phyloP scores from a whole-genome alignment of 2,888 invertebrate genomes.

The Polyploca ridens region DNA sequence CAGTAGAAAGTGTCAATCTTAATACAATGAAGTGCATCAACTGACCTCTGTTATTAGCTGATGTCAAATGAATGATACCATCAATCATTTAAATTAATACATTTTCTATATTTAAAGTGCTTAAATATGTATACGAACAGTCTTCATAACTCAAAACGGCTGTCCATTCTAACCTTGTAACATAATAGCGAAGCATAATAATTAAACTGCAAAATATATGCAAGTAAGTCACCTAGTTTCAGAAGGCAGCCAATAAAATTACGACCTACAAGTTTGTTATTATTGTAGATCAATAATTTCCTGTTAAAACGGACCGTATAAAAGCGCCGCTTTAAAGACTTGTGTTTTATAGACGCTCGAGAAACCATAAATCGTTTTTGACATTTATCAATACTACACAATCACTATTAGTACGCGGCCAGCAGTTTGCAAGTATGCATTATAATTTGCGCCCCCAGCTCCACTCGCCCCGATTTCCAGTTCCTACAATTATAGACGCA shows the following conservation, averaged over 20 bases:
- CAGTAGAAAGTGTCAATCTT: too few relatives aligned
- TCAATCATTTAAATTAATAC: too few relatives aligned
- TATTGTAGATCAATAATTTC: not conserved
- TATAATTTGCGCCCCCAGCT: conserved; percentile 56
- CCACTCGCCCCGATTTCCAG: conserved; percentile 37
- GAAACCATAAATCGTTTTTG: conserved; percentile 43
- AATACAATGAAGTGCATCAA: too few relatives aligned
- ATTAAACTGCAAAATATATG: conserved; percentile 40
- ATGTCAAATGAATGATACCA: too few relatives aligned
- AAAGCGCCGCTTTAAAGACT: not conserved
- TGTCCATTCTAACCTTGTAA: conserved; percentile 23
- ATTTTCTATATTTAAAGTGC: too few relatives aligned
- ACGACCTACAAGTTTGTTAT: conserved; percentile 11
- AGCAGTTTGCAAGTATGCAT: conserved; percentile 37
- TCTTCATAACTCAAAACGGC: not conserved
- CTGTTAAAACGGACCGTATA: not conserved
- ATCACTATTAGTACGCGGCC: conserved; percentile 45
- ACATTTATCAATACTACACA: conserved; percentile 60
- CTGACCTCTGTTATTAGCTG: too few relatives aligned
- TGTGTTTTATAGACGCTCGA: not conserved
- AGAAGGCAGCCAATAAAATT: conserved; percentile 13
- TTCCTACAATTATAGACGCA: conserved; percentile 57
- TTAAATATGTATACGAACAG: not conserved
- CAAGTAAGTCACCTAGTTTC: conserved; percentile 42
- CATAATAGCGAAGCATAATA: conserved; percentile 34